Evolutionary conservation across 2,113 vertebrate species (phyloP).

Genomic region (Alethe diademata): DNA sequence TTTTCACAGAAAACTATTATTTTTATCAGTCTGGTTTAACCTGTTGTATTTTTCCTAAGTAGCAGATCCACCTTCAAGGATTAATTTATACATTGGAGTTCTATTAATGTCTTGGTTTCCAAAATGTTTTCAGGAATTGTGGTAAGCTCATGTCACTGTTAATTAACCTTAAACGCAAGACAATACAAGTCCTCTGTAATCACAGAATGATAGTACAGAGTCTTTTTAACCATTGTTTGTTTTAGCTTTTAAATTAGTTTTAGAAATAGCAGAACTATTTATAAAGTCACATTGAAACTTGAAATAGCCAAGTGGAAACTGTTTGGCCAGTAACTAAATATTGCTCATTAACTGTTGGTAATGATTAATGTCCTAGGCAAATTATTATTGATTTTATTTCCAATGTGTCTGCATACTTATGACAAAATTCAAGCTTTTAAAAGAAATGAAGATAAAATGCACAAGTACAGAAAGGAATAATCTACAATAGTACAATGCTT

Average conservation of each 20-base stretch:
- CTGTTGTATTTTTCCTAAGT: not conserved
- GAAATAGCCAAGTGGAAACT: not conserved
- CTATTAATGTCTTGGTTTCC: not conserved
- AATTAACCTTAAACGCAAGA: not conserved
- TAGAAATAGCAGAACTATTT: not conserved
- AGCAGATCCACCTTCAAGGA: not conserved
- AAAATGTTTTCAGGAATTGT: not conserved
- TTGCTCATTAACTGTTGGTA: not conserved
- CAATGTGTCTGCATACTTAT: not conserved
- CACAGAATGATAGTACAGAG: not conserved
- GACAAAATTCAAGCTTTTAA: not conserved
- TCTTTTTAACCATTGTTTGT: not conserved
- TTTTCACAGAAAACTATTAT: not conserved
- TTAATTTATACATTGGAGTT: not conserved
- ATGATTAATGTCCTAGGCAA: not conserved
- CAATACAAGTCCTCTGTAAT: not conserved
- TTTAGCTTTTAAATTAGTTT: not conserved
- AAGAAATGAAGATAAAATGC: not conserved
- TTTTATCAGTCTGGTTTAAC: not conserved
- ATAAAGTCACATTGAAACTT: not conserved
- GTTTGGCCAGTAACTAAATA: not conserved
- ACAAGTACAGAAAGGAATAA: not conserved
- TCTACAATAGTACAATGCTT: not conserved
- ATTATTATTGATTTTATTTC: not conserved
- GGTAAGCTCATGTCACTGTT: not conserved